Evolutionary conservation across 2,113 vertebrate species (phyloP).

Genomic region (Heterochromis multidens): DNA sequence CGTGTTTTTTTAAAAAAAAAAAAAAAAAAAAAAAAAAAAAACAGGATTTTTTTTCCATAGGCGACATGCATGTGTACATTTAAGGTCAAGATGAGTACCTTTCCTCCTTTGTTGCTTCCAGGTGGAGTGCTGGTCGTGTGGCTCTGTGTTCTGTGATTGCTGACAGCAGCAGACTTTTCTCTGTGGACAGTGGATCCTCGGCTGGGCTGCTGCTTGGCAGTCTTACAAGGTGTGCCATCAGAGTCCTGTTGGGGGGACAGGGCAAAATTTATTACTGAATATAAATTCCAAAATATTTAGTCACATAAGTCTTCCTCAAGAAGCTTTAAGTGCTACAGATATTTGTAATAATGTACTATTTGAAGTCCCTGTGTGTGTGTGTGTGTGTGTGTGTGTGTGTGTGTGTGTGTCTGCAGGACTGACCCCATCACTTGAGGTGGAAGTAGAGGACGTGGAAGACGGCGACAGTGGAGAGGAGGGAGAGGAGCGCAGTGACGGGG

Average conservation of each 20-base stretch:
- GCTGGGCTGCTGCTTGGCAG: constrained; percentile 87
- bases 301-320: neutral
- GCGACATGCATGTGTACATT: neutral
- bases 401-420: constrained; percentile 61
- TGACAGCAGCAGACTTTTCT: constrained; percentile 77
- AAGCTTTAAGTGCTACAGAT: neutral
- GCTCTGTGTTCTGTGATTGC: constrained; percentile 70
- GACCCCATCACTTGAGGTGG: constrained; percentile 94
- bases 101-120: constrained; percentile 86
- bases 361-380: neutral
- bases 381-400: neutral
- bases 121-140: constrained; percentile 64
- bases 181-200: constrained; percentile 78
- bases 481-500: constrained; percentile 89
- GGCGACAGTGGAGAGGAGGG: constrained; percentile 87
- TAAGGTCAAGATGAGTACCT: constrained; percentile 73
- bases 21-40: no score
- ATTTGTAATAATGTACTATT: neutral
- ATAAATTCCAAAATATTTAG: neutral
- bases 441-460: constrained; percentile 85
- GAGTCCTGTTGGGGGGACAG: constrained; percentile 84
- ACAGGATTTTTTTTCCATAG: no score
- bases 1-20: no score
- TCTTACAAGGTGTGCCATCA: constrained; percentile 94
- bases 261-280: neutral